Conservation (phyloP, 2,797 vertebrate species). For the Malacoctenus gilli region DNA sequence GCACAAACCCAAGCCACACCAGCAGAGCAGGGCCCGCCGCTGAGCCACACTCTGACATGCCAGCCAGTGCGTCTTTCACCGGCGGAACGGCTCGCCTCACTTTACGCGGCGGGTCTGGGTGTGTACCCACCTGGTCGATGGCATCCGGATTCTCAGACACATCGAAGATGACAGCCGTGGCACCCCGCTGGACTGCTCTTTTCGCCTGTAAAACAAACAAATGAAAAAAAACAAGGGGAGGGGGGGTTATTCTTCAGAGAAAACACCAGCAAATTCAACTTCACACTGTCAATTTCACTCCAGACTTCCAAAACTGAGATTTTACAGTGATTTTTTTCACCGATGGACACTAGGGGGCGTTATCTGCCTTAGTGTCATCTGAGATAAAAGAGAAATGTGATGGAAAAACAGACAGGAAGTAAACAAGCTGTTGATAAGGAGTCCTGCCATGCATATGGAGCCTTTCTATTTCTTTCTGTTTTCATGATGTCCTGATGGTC, state of each 20-base stretch:
- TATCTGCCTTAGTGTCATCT: slow-evolving; percentile 47
- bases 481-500: slow-evolving; percentile 34
- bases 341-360: slow-evolving; percentile 82
- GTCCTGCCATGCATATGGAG: slow-evolving; percentile 37
- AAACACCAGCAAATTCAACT: too few relatives aligned
- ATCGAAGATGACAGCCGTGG: slow-evolving; percentile 98
- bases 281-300: too few relatives aligned
- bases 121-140: slow-evolving; percentile 90
- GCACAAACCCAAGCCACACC: slow-evolving; percentile 27
- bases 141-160: slow-evolving; percentile 99
- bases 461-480: slow-evolving; percentile 13
- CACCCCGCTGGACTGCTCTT: slow-evolving; percentile 95
- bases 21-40: slow-evolving; percentile 41
- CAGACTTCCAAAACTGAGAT: too few relatives aligned
- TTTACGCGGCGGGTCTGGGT: slow-evolving; percentile 22
- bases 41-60: slow-evolving; percentile 29
- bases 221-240: too few relatives aligned
- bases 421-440: slow-evolving; percentile 39
- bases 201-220: too few relatives aligned
- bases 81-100: slow-evolving; percentile 10
- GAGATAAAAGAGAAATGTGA: background rate
- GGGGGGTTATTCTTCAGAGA: too few relatives aligned
- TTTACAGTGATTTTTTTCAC: too few relatives aligned
- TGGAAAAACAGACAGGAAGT: slow-evolving; percentile 15
- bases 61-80: slow-evolving; percentile 25